phyloP scores from a whole-genome alignment of 2,113 vertebrate genomes.

The Pipa parva region DNA sequence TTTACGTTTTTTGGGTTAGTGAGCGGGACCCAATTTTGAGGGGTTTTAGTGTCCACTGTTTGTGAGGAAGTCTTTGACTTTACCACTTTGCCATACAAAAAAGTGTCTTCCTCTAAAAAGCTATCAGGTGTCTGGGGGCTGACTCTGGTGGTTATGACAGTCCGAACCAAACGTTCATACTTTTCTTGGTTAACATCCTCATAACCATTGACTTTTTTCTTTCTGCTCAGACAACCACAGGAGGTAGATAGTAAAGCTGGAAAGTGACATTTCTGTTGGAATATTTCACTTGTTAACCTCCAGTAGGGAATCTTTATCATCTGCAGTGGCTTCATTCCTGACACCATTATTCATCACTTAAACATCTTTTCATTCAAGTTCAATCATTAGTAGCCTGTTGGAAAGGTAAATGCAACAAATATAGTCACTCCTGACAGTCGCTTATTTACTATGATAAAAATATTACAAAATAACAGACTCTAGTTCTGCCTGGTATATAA shows the following conservation, averaged over 20 bases:
- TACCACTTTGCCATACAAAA: slow-evolving; percentile 70
- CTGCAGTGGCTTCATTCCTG: slow-evolving; percentile 58
- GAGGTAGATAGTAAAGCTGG: slow-evolving; percentile 58
- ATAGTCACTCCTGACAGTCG: too few species aligned
- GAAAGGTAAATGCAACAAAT: background rate
- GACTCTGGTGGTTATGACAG: slow-evolving; percentile 67
- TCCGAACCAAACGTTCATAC: slow-evolving; percentile 76
- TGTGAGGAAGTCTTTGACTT: slow-evolving; percentile 53
- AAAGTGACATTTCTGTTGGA: slow-evolving; percentile 42
- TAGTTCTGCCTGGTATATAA: too few species aligned
- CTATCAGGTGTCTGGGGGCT: slow-evolving; percentile 70
- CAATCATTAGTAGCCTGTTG: background rate
- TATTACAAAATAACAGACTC: too few species aligned
- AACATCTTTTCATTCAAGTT: background rate
- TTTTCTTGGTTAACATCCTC: slow-evolving; percentile 72
- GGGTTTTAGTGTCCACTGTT: slow-evolving; percentile 44
- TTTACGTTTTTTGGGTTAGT: slow-evolving; percentile 54
- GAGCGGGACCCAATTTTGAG: slow-evolving; percentile 65
- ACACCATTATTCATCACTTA: slow-evolving; percentile 12
- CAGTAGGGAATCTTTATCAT: slow-evolving; percentile 49
- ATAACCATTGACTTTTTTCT: slow-evolving; percentile 67
- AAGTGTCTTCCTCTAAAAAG: slow-evolving; percentile 68
- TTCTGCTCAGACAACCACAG: slow-evolving; percentile 49
- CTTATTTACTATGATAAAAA: too few species aligned
- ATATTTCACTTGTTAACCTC: slow-evolving; percentile 31